phyloP scores from a whole-genome alignment of 2,888 invertebrate species.

The Morpho helenor region DNA sequence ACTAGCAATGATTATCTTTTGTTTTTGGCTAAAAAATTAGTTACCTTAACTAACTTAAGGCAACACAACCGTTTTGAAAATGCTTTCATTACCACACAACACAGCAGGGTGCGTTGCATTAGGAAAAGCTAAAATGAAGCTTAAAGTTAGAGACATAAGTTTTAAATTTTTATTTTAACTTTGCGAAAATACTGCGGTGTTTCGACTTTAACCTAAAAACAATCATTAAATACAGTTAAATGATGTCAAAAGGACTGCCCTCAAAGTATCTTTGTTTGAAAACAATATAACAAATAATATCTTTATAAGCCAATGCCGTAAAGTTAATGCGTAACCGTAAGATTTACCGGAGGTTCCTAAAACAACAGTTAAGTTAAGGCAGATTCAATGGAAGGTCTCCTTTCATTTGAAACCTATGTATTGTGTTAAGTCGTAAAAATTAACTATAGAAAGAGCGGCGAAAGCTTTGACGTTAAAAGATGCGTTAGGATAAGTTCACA shows the following conservation, averaged over 20 bases:
- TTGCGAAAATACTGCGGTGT: constrained; percentile 27
- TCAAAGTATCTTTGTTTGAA: constrained; percentile 45
- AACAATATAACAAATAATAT: constrained; percentile 44
- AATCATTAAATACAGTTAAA: constrained; percentile 34
- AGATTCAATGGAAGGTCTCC: constrained; percentile 56
- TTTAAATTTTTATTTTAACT: constrained; percentile 7
- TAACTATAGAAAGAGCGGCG: constrained; percentile 66
- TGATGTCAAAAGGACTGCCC: constrained; percentile 43
- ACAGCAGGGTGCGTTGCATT: constrained; percentile 44
- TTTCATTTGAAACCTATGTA: constrained; percentile 57
- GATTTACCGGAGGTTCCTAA: constrained; percentile 41
- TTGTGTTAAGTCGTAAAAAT: constrained; percentile 72
- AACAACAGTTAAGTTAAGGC: constrained; percentile 47
- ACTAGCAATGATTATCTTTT: constrained; percentile 16
- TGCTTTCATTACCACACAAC: constrained; percentile 50
- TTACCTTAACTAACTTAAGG: constrained; percentile 19
- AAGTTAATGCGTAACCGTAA: constrained; percentile 39
- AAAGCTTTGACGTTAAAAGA: constrained; percentile 69
- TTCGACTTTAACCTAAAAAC: constrained; percentile 28
- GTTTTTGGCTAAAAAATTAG: constrained; percentile 20
- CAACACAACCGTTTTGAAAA: constrained; percentile 8
- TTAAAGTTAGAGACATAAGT: constrained; percentile 2
- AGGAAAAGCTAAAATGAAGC: constrained; percentile 13
- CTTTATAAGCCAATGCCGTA: constrained; percentile 35
- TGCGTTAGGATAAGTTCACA: constrained; percentile 22